Base-by-base conservation (phyloP, 30 jellyfish, hydroid and myxozoan genomes). In the Hydractinia symbiolongicarpus region DNA sequence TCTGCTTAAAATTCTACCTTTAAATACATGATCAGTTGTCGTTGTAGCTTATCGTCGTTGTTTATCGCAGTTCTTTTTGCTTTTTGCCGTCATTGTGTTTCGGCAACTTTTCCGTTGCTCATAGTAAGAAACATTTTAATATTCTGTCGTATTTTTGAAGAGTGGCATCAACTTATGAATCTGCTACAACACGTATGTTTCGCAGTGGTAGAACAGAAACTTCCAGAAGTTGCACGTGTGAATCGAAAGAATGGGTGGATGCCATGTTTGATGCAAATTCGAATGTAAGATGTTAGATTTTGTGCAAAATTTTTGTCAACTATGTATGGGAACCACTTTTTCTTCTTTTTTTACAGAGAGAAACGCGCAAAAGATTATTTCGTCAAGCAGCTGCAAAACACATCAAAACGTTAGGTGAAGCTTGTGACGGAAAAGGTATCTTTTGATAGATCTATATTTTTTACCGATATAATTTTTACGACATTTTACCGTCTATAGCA, bases 101-200 rank as follows among this genome's bases (percentile, higher is more conserved):
- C 44, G 44, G 44, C 44, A 30, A 30, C 44, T 30, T 30, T 30
- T 30, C 44, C 44, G 44, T 30, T 30, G 44, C 44, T 30, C 44
- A 30, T 30, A 30, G 44, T 30, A 30, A 30, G 44, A 30, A 30
- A 30, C 44, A 30, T 30, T 30, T 30, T 30, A 30, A 30, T 2
- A 2, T 30, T 30, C 2, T 30, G 2, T 30, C 44, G 44, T 30
- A 30, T 30, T 66, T 9, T 81, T 82, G 10, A 79, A 85, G 94
- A 55, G 66, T 56, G 51, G 78, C 55, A 5, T 44, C 97, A 10
- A 82, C 95, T 7, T 90, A 90, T 73, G 95, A 90, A 62, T 80
- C 97, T 8, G 97, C 94, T 8, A 85, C 95, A 5, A 90, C 97
- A 66, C 76, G 95, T 75, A 76, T 71, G 79, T 90, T 90, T 78